Evolutionary conservation across 2,113 vertebrate species (phyloP).

Genomic region (Zosterops hypoxanthus): DNA sequence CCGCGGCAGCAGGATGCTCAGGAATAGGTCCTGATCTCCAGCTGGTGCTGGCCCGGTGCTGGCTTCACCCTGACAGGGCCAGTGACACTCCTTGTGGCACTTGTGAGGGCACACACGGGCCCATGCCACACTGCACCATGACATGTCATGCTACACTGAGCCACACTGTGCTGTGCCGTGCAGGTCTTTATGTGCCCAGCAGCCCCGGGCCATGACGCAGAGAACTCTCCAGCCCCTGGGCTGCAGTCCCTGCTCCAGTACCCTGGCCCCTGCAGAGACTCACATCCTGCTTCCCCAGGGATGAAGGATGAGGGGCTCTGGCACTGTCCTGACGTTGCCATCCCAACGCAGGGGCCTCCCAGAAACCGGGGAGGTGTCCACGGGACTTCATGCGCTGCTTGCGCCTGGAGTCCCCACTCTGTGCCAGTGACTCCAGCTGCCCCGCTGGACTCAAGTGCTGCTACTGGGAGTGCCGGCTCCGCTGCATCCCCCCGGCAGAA

Average conservation of each 20-base stretch:
- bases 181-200: not conserved
- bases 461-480: not conserved
- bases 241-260: not conserved
- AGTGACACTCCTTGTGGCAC: not conserved
- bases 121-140: accelerated
- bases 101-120: accelerated
- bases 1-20: accelerated
- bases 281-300: not conserved
- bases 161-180: not conserved
- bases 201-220: not conserved
- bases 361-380: not conserved
- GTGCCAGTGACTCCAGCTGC: not conserved
- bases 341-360: not conserved
- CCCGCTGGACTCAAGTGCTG: slow-evolving; percentile 22
- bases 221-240: not conserved
- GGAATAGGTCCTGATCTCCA: not conserved
- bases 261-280: not conserved
- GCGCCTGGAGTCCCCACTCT: not conserved
- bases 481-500: not conserved
- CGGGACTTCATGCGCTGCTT: slow-evolving; percentile 10
- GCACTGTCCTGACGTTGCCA: not conserved
- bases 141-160: not conserved
- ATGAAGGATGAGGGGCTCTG: not conserved
- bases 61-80: not conserved
- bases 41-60: not conserved